Base-by-base conservation (phyloP, 1,140 invertebrate genomes). In the Sinella curviseta region DNA sequence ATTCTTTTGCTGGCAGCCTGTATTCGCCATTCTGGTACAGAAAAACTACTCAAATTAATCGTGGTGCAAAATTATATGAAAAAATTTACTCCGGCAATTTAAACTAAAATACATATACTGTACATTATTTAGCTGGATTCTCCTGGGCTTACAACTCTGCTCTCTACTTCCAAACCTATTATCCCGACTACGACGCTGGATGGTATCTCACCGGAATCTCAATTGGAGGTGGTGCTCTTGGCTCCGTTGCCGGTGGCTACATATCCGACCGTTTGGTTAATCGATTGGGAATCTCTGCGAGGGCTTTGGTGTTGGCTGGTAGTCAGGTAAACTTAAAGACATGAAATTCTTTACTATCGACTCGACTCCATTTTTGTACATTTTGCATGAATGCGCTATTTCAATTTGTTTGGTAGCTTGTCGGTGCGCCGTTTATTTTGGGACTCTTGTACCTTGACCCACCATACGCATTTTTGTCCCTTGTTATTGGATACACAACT, bases 81-180 rank as follows among this genome's bases (percentile, higher is more conserved):
- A n/a, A n/a, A n/a, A n/a, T n/a, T n/a, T n/a, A n/a, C n/a, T n/a
- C n/a, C n/a, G n/a, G n/a, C n/a, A 48, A 48, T 20, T 48, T 48
- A 88, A 87, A 87, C 31, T 2, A 35, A 14, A 39, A 31, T n/a
- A n/a, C n/a, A n/a, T n/a, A n/a, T n/a, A n/a, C n/a, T n/a, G n/a
- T n/a, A n/a, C n/a, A n/a, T 77, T 83, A 86, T 87, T 24, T 85
- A 93, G 92, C 94, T 84, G 94, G 94, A 78, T 93, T 95, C 90
- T 93, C 92, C 80, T 95, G 95, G 85, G 94, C 94, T 0, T 96
- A 95, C 88, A 95, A 96, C 86, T 94, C 94, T 8, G 94, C 95
- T 86, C 89, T 95, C 31, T 96, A 95, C 86, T 96, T 95, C 85
- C 90, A 94, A 77, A 91, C 91, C 36, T 95, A 95, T 86, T 95